Evolutionary conservation across 2,797 vertebrate species (phyloP).

Genomic region (Phoebastria nigripes): DNA sequence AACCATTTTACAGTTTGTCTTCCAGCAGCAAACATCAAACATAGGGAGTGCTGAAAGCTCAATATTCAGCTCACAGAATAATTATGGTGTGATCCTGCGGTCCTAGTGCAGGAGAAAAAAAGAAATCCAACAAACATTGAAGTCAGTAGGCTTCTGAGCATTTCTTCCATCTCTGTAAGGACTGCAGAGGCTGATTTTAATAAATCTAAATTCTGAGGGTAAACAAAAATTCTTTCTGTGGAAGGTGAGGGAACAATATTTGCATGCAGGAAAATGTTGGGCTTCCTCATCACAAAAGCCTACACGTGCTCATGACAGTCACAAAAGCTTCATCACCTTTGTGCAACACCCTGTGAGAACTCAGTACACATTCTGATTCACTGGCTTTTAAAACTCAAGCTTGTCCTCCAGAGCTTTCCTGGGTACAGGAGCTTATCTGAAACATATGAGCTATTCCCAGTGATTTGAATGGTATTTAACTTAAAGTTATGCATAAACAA

Average conservation of each 20-base stretch:
- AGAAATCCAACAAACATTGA: neutral
- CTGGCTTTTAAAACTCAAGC: neutral
- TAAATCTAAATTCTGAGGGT: slow-evolving; percentile 29
- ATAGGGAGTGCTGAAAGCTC: slow-evolving; percentile 8
- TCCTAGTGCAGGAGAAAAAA: neutral
- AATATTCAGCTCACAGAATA: slow-evolving; percentile 22
- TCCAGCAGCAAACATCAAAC: slow-evolving; percentile 42
- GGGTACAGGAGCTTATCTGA: neutral
- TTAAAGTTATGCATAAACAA: neutral
- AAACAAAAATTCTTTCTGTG: neutral
- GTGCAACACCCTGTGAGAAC: neutral
- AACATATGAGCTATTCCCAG: neutral
- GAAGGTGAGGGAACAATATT: neutral
- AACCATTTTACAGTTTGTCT: slow-evolving; percentile 55
- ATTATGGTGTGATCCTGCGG: neutral
- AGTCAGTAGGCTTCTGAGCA: neutral
- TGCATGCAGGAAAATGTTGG: neutral
- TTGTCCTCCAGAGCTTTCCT: too few relatives aligned
- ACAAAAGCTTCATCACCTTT: neutral
- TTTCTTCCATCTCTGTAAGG: neutral
- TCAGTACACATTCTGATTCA: neutral
- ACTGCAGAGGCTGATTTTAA: neutral
- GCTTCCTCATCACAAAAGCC: neutral
- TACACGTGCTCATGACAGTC: neutral
- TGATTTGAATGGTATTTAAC: neutral